Percentiles rank a stretch among this genome's conserved stretches.
These are phyloP conservation scores for Luperina nickerlii DNA, from an alignment of 2,888 invertebrate genomes.

Conservation along the genomic window DNA sequence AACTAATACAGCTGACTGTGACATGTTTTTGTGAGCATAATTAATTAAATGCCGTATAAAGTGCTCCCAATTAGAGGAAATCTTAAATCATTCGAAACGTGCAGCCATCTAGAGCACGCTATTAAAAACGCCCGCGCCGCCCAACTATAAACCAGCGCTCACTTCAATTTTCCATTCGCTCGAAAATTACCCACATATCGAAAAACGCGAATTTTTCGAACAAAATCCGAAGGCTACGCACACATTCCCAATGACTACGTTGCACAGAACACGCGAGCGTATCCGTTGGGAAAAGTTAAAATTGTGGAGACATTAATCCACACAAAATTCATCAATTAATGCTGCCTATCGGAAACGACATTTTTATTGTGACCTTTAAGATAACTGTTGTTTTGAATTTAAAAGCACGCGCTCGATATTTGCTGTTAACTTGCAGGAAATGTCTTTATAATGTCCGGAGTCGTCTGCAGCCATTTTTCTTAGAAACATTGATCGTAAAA, in stretches of 20 bases:
- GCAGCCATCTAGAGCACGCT: not conserved
- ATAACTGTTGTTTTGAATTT: conserved; percentile 53
- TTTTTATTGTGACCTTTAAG: conserved; percentile 60
- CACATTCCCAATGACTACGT: conserved; percentile 59
- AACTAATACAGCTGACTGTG: not conserved
- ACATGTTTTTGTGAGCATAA: conserved; percentile 1
- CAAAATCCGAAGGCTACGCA: not conserved
- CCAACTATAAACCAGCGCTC: not conserved
- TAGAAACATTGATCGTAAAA: conserved; percentile 49
- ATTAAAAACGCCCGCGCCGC: not conserved
- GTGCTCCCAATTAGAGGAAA: conserved; percentile 7
- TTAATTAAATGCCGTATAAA: conserved; percentile 13
- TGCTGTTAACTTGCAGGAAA: conserved; percentile 38
- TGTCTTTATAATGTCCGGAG: conserved; percentile 36
- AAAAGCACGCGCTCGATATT: conserved; percentile 44
- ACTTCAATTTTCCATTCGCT: not conserved
- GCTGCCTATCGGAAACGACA: conserved; percentile 46
- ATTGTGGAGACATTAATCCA: conserved; percentile 57
- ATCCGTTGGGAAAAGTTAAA: conserved; percentile 60
- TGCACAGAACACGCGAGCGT: conserved; percentile 38
- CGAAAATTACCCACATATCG: conserved; percentile 1
- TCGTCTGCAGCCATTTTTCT: conserved; percentile 32
- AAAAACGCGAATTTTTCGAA: not conserved
- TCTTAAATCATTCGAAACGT: conserved; percentile 3
- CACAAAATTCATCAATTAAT: conserved; percentile 50